phyloP scores from a whole-genome alignment of 1,140 invertebrate genomes.

The Nasonia giraulti region DNA sequence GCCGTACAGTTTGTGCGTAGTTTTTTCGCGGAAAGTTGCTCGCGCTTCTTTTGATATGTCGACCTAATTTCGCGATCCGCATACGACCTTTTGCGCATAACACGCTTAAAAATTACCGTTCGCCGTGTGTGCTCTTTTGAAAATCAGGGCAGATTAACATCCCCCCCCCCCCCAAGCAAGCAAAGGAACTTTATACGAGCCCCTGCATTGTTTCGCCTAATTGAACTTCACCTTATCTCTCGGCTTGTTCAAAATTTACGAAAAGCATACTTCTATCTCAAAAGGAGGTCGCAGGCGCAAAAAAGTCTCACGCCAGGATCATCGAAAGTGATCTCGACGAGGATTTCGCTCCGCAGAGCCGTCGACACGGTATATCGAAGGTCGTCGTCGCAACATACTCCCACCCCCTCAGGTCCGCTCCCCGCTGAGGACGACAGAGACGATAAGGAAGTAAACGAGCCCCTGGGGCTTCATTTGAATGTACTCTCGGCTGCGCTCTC shows the following conservation, averaged over 20 bases:
- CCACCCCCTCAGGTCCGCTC: background rate
- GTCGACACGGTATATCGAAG: background rate
- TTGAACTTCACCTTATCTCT: background rate
- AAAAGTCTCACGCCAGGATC: background rate
- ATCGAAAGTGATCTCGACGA: background rate
- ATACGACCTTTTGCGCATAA: background rate
- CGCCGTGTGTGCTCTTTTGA: background rate
- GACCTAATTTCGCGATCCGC: too few relatives aligned
- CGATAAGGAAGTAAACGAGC: constrained; percentile 41
- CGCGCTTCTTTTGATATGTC: too few relatives aligned
- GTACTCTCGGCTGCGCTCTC: background rate
- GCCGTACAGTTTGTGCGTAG: too few relatives aligned
- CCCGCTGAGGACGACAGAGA: background rate
- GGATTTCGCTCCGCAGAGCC: background rate
- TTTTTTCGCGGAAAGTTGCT: too few relatives aligned
- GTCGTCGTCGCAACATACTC: background rate
- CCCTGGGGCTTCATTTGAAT: constrained; percentile 45
- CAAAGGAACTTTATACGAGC: background rate
- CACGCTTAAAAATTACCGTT: background rate
- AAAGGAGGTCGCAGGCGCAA: background rate
- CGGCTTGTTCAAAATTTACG: too few relatives aligned
- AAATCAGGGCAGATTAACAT: background rate
- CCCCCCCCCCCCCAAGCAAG: too few relatives aligned
- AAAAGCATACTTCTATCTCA: background rate
- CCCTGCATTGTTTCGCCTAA: background rate